Conservation (phyloP, 2,888 invertebrate species). For the Spodoptera picta region DNA sequence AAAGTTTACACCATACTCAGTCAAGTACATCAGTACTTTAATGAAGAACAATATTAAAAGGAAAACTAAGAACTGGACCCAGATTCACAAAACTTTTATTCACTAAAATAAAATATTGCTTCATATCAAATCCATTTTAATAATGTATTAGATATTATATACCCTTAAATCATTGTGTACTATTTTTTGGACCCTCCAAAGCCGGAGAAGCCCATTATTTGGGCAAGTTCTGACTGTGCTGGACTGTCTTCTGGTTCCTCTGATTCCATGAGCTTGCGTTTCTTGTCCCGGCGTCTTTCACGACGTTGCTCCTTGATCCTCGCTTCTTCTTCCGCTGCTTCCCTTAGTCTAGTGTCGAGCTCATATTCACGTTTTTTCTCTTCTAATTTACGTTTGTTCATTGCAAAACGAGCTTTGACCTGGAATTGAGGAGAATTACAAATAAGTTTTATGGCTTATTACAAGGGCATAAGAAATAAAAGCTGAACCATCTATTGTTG, state of each 20-base stretch:
- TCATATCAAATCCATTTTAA: slow-evolving; percentile 38
- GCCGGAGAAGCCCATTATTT: slow-evolving; percentile 98
- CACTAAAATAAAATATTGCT: background rate
- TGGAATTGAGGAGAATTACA: slow-evolving; percentile 45
- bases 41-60: too few relatives aligned
- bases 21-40: too few relatives aligned
- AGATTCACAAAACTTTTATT: too few relatives aligned
- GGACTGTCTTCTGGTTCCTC: slow-evolving; percentile 81
- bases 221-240: slow-evolving; percentile 92
- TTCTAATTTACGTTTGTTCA: slow-evolving; percentile 97
- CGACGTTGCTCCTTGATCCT: slow-evolving; percentile 96
- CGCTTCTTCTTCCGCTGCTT: slow-evolving; percentile 98
- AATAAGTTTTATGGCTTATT: too few relatives aligned
- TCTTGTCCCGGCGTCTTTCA: slow-evolving; percentile 96
- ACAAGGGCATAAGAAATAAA: too few relatives aligned
- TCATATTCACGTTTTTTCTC: slow-evolving; percentile 99
- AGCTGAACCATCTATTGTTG: too few relatives aligned
- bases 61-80: too few relatives aligned
- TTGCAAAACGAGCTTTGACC: slow-evolving; percentile 96
- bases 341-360: slow-evolving; percentile 95
- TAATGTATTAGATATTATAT: slow-evolving; percentile 3
- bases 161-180: slow-evolving; percentile 13
- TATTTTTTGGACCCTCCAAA: slow-evolving; percentile 96
- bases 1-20: too few relatives aligned
- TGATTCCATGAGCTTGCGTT: slow-evolving; percentile 93